Evolutionary conservation across 2,888 invertebrate genomes (phyloP).

Genomic region (Mesoligia furuncula): DNA sequence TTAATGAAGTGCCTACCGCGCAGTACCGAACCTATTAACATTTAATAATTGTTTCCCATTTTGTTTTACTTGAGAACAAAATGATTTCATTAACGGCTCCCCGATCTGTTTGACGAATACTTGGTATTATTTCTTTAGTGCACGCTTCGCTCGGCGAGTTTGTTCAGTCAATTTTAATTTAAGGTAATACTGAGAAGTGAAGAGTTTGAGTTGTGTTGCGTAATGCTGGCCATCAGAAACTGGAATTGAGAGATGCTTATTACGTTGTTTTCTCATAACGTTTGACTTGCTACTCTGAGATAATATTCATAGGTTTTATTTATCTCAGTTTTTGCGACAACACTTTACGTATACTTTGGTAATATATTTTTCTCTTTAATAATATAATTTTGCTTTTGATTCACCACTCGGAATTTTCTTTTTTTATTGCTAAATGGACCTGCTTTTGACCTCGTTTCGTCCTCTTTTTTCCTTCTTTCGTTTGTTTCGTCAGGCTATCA

Average conservation of each 20-base stretch:
- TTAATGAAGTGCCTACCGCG: constrained; percentile 66
- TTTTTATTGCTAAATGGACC: no score
- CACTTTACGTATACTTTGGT: neutral
- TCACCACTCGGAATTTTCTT: neutral
- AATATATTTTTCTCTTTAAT: neutral
- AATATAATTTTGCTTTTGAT: neutral
- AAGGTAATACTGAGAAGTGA: constrained; percentile 39
- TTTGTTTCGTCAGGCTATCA: no score
- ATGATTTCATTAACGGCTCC: constrained; percentile 73
- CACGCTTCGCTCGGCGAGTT: constrained; percentile 64
- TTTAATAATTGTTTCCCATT: constrained; percentile 73
- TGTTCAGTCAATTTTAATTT: constrained; percentile 66
- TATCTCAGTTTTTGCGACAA: neutral
- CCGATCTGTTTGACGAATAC: constrained; percentile 72
- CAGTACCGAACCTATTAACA: constrained; percentile 66
- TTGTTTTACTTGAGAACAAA: constrained; percentile 75
- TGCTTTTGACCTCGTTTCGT: no score
- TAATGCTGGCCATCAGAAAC: constrained; percentile 23
- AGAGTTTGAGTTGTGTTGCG: constrained; percentile 46
- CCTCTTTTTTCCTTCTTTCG: no score
- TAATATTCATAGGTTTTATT: neutral
- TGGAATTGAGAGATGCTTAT: constrained; percentile 10
- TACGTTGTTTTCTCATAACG: neutral
- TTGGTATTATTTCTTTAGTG: constrained; percentile 71
- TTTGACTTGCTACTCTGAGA: neutral